A percentile compares a stretch with the other conserved stretches of the same genome.
Conservation (phyloP, 2,888 invertebrate genomes). For the Anorthoa munda region DNA sequence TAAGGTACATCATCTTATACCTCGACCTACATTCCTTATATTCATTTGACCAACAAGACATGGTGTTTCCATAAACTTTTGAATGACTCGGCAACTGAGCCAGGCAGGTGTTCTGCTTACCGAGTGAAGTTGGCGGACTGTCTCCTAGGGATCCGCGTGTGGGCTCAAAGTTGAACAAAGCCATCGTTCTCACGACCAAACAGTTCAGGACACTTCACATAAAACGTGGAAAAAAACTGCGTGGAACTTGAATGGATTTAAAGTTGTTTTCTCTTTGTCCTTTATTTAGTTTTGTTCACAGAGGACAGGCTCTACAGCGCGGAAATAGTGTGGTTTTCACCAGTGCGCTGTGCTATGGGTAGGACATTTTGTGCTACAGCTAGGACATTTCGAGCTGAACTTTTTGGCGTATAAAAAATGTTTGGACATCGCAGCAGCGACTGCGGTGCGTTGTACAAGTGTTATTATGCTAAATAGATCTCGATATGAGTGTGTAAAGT, state of each 20-base stretch:
- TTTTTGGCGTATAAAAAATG: slow-evolving; percentile 21
- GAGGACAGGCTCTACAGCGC: slow-evolving; percentile 6
- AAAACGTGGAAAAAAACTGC: slow-evolving; percentile 13
- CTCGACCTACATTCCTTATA: no score
- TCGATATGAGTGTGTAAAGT: slow-evolving; percentile 9
- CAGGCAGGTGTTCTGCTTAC: not conserved
- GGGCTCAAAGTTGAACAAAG: not conserved
- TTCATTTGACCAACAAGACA: no score
- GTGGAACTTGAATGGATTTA: slow-evolving; percentile 26
- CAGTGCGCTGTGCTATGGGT: slow-evolving; percentile 9
- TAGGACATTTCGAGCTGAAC: not conserved
- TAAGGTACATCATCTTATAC: no score
- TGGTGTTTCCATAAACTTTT: no score
- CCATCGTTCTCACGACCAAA: not conserved
- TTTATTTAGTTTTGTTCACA: slow-evolving; percentile 29
- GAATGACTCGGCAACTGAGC: not conserved
- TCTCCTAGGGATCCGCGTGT: not conserved
- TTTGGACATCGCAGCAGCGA: slow-evolving; percentile 7
- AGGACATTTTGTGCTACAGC: not conserved
- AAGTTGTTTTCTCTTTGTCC: slow-evolving; percentile 10
- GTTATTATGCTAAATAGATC: slow-evolving; percentile 18
- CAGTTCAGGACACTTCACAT: not conserved
- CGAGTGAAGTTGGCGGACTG: no score
- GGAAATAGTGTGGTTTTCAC: slow-evolving; percentile 24
- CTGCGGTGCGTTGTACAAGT: not conserved